Percentiles rank a stretch among this genome's conserved stretches.
These are phyloP conservation scores for Apoderus coryli DNA, from an alignment of 2,888 invertebrate species.

Conservation along the genomic window DNA sequence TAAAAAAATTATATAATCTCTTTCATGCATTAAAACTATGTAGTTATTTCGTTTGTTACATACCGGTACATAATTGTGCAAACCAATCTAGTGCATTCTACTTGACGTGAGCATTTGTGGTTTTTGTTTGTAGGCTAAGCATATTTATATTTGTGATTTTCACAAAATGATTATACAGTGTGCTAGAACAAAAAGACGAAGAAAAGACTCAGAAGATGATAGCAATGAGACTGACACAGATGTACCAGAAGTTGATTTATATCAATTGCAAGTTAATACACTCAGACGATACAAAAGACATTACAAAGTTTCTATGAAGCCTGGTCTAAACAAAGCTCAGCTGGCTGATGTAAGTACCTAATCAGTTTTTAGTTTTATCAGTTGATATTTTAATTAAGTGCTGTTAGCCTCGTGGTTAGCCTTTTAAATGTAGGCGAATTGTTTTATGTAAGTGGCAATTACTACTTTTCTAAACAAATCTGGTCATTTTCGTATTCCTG, in stretches of 20 bases:
- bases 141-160: slow-evolving; percentile 92
- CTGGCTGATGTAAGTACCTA: slow-evolving; percentile 91
- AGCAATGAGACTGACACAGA: slow-evolving; percentile 88
- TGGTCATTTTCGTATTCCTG: too few relatives aligned
- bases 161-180: slow-evolving; percentile 94
- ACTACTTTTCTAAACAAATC: too few relatives aligned
- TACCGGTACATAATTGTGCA: too few relatives aligned
- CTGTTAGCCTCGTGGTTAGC: too few relatives aligned
- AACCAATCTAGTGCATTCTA: too few relatives aligned
- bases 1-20: slow-evolving; percentile 1
- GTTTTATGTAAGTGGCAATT: too few relatives aligned
- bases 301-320: slow-evolving; percentile 81
- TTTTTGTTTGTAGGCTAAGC: slow-evolving; percentile 55
- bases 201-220: slow-evolving; percentile 89
- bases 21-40: too few relatives aligned
- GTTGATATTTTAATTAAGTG: too few relatives aligned
- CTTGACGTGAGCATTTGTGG: too few relatives aligned
- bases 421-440: too few relatives aligned
- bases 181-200: slow-evolving; percentile 79
- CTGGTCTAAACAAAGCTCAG: slow-evolving; percentile 89
- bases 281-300: slow-evolving; percentile 84
- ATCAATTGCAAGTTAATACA: slow-evolving; percentile 88
- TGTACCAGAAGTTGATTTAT: slow-evolving; percentile 84
- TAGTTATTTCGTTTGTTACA: too few relatives aligned
- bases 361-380: too few relatives aligned